Conservation (phyloP, 2,797 vertebrate species). For the Manis crassicaudata region DNA sequence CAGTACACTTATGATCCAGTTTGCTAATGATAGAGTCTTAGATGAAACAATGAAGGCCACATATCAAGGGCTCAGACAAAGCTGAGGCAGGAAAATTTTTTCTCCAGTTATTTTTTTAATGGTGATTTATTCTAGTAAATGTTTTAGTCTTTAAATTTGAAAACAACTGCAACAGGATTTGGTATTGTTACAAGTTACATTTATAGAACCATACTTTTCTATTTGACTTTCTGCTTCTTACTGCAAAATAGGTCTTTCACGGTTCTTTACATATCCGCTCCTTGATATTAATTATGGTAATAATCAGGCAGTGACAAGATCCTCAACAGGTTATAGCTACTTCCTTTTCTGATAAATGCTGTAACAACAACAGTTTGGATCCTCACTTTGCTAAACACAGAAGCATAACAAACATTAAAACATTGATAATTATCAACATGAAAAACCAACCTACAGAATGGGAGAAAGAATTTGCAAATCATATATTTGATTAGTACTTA, state of each 20-base stretch:
- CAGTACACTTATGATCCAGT: not conserved
- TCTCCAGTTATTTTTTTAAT: not conserved
- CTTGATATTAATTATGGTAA: not conserved
- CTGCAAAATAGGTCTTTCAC: not conserved
- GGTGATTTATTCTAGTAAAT: not conserved
- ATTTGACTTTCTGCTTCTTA: not conserved
- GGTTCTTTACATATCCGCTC: not conserved
- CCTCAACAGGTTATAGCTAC: not conserved
- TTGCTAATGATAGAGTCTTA: not conserved
- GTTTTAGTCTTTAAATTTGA: conserved; percentile 14
- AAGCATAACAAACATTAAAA: not conserved
- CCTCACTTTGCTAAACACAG: conserved; percentile 16
- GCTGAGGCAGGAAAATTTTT: not conserved
- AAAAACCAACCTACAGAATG: not conserved
- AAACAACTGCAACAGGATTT: conserved; percentile 17
- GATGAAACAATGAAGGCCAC: not conserved
- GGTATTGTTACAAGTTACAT: not conserved
- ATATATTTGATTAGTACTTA: not conserved
- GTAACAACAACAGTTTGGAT: not conserved
- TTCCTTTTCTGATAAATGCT: not conserved
- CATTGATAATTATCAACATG: not conserved
- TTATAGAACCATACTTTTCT: not conserved
- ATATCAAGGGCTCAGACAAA: conserved; percentile 32
- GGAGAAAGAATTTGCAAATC: not conserved
- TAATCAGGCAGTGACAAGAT: not conserved